phyloP scores from a whole-genome alignment of 2,113 vertebrate genomes.

The Micromys minutus region DNA sequence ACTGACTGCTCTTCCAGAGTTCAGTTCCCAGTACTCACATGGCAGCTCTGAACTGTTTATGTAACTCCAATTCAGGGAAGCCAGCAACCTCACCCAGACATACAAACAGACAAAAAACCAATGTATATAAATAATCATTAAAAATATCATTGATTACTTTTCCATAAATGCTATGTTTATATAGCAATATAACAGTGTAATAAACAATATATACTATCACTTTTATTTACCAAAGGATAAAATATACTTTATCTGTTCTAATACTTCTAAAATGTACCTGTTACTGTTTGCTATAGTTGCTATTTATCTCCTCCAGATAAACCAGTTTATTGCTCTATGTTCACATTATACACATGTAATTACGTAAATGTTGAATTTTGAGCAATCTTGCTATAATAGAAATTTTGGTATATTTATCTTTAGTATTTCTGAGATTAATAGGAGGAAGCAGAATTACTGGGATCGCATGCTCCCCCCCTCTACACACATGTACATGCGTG shows the following conservation, averaged over 20 bases:
- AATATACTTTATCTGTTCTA: slow-evolving; percentile 9
- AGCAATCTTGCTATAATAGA: background rate
- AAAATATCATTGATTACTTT: background rate
- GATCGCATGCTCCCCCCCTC: no score
- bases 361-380: slow-evolving; percentile 1
- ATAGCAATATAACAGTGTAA: background rate
- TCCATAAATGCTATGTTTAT: background rate
- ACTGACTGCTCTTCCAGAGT: no score
- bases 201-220: background rate
- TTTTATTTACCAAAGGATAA: slow-evolving; percentile 37
- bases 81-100: background rate
- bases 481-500: no score
- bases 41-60: background rate
- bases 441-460: background rate
- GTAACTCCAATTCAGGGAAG: background rate
- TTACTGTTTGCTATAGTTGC: background rate
- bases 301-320: background rate
- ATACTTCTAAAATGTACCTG: background rate
- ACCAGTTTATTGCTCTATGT: background rate
- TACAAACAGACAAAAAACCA: background rate
- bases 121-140: no score
- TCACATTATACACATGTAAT: no score
- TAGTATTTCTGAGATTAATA: background rate
- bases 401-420: background rate
- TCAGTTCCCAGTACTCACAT: background rate